Conservation (phyloP, 64 coral and sea anemone species). For the Acropora tenuis region DNA sequence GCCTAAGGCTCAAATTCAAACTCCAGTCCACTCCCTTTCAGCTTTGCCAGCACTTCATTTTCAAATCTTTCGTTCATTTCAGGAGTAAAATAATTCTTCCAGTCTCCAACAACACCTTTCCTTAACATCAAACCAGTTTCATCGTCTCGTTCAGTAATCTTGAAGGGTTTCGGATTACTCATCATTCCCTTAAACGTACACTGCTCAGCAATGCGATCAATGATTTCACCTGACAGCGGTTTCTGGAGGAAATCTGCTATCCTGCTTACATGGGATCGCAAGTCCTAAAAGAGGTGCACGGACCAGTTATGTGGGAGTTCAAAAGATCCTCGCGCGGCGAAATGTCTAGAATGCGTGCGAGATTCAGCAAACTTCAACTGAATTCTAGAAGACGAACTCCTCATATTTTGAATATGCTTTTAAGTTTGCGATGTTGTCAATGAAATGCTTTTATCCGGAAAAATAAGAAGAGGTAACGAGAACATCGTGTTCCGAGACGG, state of each 20-base stretch:
- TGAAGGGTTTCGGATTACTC: background rate
- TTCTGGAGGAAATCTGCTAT: background rate
- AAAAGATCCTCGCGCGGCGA: no score
- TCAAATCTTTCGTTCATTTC: conserved; percentile 33
- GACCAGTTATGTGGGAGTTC: background rate
- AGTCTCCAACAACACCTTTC: conserved; percentile 47
- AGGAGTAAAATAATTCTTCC: conserved; percentile 45
- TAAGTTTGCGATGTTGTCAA: no score
- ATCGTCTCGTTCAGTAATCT: background rate
- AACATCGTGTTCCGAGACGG: no score
- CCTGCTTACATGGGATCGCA: background rate
- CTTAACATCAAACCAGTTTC: background rate
- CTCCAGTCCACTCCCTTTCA: background rate
- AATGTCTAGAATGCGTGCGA: no score
- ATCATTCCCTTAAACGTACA: background rate
- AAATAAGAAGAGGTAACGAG: no score
- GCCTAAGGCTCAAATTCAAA: background rate
- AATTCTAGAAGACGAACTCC: no score
- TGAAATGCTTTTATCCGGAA: no score
- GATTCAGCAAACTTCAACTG: no score
- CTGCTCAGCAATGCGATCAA: background rate
- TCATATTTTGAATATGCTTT: no score
- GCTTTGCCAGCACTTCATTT: background rate
- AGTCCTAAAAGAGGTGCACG: background rate
- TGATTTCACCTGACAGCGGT: background rate